These are phyloP conservation scores for Takifugu bimaculatus DNA, from an alignment of 2,113 vertebrate genomes.

Conservation along the genomic window DNA sequence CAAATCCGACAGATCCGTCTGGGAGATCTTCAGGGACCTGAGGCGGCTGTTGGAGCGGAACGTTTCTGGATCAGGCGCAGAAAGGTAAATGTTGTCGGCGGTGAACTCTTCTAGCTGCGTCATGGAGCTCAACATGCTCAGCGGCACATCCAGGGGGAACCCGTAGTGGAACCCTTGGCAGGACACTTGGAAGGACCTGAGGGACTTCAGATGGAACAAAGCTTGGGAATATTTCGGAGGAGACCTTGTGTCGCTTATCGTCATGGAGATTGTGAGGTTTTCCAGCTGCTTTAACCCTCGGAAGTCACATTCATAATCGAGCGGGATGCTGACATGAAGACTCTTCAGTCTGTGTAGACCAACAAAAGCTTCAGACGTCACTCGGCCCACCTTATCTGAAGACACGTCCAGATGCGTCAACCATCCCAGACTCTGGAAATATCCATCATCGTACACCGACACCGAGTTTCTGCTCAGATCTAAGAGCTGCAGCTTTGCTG, in stretches of 20 bases:
- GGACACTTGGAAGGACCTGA: too few species aligned
- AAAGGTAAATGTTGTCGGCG: background rate
- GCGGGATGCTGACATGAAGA: too few species aligned
- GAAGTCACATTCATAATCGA: too few species aligned
- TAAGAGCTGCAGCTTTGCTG: constrained; percentile 35
- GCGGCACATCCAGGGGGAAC: too few species aligned
- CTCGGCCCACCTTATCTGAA: constrained; percentile 27
- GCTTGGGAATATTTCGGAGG: too few species aligned
- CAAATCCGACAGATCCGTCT: constrained; percentile 32
- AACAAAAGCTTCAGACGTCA: too few species aligned
- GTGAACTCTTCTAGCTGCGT: background rate
- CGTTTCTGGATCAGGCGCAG: background rate
- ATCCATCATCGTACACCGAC: constrained; percentile 6
- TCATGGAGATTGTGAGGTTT: too few species aligned
- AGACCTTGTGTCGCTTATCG: too few species aligned
- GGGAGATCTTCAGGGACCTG: constrained; percentile 22
- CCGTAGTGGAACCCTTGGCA: background rate
- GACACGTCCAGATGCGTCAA: constrained; percentile 34
- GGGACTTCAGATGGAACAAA: too few species aligned
- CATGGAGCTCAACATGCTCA: background rate
- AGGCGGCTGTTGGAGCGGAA: background rate
- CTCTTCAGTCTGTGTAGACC: too few species aligned
- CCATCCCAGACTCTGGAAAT: constrained; percentile 36
- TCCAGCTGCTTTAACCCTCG: too few species aligned
- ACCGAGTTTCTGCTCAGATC: constrained; percentile 47